Evolutionary conservation across 2,888 invertebrate species (phyloP), one percentile per base, ranked within the genome.

Genomic region (Theristus sp.): DNA sequence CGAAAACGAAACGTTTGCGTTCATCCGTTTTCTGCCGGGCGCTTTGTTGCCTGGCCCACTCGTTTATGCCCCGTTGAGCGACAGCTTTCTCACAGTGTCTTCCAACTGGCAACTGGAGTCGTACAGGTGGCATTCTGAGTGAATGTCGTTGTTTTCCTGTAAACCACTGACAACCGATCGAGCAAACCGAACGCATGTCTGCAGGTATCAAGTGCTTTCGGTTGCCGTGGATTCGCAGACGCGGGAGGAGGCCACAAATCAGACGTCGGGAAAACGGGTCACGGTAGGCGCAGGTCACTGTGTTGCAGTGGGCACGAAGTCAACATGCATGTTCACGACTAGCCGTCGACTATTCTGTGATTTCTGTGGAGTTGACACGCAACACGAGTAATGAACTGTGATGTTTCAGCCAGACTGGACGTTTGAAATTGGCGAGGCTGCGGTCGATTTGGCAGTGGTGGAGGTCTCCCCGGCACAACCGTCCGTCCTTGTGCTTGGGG

Each of bases 1-100:
- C 74, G 94, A 94, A 73, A 91, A 91, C 77, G 93, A 94, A 75
- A 84, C 85, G 60, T 86, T 85, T 73, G 81, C 85, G 24, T 89
- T 91, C 73, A 82, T 83, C 69, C 84, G 89, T 64, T 81, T 83
- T 66, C 80, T 93, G 66, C 84, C 86, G 1, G 84, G 85, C 60
- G 83, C 84, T 62, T 78, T 89, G 58, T 78, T 90, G 62, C 93
- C 94, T 0, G 85, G 85, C 25, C 87, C 89, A 0, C 75, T 93
- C n/a, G 79, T 81, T 53, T 94, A 90, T 75, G 78, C 87, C 25
- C 78, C 83, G 25, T 82, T 83, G 66, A 84, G 84, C 62, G 94
- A 96, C 77, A 82, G 85, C 65, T 89, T 96, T 75, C 78, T 91
- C 22, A 84, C 88, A 46, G 81, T 84, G 57, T 84, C 84, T 66